Evolutionary conservation across 2,113 vertebrate species (phyloP).

Genomic region (Rostratula benghalensis): DNA sequence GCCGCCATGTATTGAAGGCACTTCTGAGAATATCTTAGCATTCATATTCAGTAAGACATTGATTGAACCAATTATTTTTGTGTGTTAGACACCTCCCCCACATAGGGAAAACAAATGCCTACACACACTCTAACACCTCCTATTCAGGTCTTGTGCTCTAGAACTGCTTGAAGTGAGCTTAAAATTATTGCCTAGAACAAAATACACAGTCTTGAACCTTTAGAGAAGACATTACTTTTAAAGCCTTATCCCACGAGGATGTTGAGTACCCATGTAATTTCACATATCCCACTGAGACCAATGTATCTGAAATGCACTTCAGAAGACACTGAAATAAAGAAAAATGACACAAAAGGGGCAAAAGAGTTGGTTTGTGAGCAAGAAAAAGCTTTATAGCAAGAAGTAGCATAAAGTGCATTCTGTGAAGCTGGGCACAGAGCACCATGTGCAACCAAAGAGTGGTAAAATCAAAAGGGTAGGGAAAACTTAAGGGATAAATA

Average conservation of each 20-base stretch:
- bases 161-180: neutral
- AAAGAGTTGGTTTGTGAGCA: neutral
- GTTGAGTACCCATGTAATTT: neutral
- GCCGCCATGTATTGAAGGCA: rapidly evolving
- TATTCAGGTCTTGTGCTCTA: neutral
- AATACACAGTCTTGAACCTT: neutral
- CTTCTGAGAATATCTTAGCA: neutral
- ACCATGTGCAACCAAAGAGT: neutral
- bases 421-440: rapidly evolving
- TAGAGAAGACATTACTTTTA: neutral
- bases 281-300: neutral
- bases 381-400: neutral
- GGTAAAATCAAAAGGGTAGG: neutral
- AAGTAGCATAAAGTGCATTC: neutral
- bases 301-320: neutral
- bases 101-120: neutral
- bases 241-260: neutral
- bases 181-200: neutral
- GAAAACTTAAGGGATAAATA: neutral
- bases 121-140: neutral
- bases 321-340: neutral
- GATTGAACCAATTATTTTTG: neutral
- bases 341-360: neutral
- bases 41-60: neutral
- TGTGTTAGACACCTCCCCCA: neutral